Evolutionary conservation across 1,140 invertebrate species (phyloP).

Genomic region (Sipha flava): DNA sequence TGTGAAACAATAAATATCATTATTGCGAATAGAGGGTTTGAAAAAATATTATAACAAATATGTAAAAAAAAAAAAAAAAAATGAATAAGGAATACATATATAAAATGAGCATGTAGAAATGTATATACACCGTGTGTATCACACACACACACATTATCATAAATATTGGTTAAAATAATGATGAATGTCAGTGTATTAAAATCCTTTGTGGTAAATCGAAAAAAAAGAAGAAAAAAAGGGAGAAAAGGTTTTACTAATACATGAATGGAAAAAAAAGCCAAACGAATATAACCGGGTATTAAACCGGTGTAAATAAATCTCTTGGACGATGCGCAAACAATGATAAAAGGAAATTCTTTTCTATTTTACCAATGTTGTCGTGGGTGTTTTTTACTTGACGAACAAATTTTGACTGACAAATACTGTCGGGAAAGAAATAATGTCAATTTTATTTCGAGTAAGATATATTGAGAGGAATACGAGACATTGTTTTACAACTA

Average conservation of each 20-base stretch:
- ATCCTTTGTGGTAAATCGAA: not conserved
- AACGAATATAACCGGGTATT: not conserved
- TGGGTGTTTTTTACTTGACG: not conserved
- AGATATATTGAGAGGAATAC: not conserved
- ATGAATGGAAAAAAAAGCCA: not conserved
- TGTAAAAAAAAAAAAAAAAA: too few relatives aligned
- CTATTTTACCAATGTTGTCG: not conserved
- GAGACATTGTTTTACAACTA: not conserved
- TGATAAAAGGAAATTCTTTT: conserved; percentile 10
- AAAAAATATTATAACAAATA: too few relatives aligned
- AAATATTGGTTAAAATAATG: not conserved
- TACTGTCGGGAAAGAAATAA: not conserved
- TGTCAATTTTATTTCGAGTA: not conserved
- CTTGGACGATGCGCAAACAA: not conserved
- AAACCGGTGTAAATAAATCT: conserved; percentile 8
- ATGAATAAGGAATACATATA: too few relatives aligned
- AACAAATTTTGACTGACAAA: not conserved
- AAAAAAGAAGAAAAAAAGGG: not conserved
- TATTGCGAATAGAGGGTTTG: too few relatives aligned
- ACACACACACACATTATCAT: too few relatives aligned
- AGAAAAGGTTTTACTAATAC: not conserved
- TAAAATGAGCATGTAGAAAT: too few relatives aligned
- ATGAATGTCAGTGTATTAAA: not conserved
- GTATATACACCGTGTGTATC: too few relatives aligned
- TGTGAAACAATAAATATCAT: too few relatives aligned